Evolutionary conservation across 2,888 invertebrate species (phyloP), one percentile per base, ranked within the genome.

Genomic region (Andrena trimmerana): DNA sequence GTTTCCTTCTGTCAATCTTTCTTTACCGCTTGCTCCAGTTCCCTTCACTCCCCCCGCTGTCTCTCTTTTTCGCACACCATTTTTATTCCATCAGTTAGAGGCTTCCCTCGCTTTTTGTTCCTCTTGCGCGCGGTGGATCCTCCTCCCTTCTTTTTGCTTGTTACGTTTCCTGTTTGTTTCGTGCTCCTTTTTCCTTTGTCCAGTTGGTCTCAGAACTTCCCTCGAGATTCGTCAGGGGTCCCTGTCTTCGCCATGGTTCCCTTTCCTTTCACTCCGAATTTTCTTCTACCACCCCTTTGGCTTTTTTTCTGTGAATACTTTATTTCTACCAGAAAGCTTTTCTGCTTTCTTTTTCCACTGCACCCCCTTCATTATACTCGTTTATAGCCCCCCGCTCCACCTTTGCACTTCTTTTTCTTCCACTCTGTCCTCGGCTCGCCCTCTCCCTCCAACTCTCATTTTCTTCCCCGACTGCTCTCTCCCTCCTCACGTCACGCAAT

Each of bases 1-100:
- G 52, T 57, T 63, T 57, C 71, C 48, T 77, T 63, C 70, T 74
- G 66, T 78, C 79, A 63, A 62, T 75, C 69, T 80, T 68, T 59
- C 62, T 75, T 36, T 72, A 48, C 36, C 54, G 62, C 62, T 31
- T 73, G 81, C 66, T 77, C 50, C 63, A 60, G 16, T 73, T 57
- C 48, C 16, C 63, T 50, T 29, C 54, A 29, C 65, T 16, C 42
- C 24, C 52, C 27, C 69, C 66, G 13, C 33, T 13, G 33, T 8
- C 8, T 5, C 36, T 33, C 68, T 7, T 48, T 7, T n/a, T 31
- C 59, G 27, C 33, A n/a, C 36, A n/a, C 54, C 73, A 68, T 59
- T 33, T 52, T 36, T 63, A 27, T 16, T 74, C 78, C 68, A 48
- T 52, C 59, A 50, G 48, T 60, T 33, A 8, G 13, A 48, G 16